Base-by-base conservation (phyloP, 2,888 invertebrate genomes). In the Chalcosyrphus nemorum region DNA sequence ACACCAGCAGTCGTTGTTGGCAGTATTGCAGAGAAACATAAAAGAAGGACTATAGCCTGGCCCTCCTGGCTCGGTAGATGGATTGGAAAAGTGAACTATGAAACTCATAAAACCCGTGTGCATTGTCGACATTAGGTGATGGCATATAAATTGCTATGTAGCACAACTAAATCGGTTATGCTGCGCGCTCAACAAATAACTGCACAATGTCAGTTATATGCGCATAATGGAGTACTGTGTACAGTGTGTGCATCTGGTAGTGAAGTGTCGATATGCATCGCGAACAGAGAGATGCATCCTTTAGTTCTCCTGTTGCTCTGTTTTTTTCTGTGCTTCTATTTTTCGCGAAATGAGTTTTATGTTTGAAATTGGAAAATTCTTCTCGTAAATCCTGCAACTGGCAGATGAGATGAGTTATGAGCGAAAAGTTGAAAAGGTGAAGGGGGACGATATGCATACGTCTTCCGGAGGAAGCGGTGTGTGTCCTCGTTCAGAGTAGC, bases 281-380 rank as follows among this genome's bases (percentile, higher is more conserved):
- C n/a, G n/a, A n/a, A n/a, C n/a, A n/a, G 35, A 21, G 4, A 2
- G 13, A 13, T 9, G 56, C 15, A 21, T 56, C 11, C 29, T 5
- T 15, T 32, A 4, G 4, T n/a, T n/a, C 29, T 56, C 45, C 38
- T 66, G 81, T 72, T 66, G 77, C 71, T 72, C 24, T 41, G 63
- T 65, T 75, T 59, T 50, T 72, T 57, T 27, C 6, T 19, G 2
- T n/a, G n/a, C 24, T 41, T 63, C 57, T 75, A 52, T 50, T 72
- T 57, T 27, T 5, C 15, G 2, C 43, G n/a, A 80, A 74, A 65
- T 63, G 61, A 70, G 54, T 77, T 68, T 72, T 47, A 68, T 74
- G 68, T 68, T 78, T n/a, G 68, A 84, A 84, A 84, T 84, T 84
- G 80, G 38, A 84, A 80, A 78, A 70, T 57, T 24, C 84, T 35